Evolutionary conservation across 2,113 vertebrate genomes (phyloP), one percentile per base, ranked within the genome.

Genomic region (Macrotus californicus): DNA sequence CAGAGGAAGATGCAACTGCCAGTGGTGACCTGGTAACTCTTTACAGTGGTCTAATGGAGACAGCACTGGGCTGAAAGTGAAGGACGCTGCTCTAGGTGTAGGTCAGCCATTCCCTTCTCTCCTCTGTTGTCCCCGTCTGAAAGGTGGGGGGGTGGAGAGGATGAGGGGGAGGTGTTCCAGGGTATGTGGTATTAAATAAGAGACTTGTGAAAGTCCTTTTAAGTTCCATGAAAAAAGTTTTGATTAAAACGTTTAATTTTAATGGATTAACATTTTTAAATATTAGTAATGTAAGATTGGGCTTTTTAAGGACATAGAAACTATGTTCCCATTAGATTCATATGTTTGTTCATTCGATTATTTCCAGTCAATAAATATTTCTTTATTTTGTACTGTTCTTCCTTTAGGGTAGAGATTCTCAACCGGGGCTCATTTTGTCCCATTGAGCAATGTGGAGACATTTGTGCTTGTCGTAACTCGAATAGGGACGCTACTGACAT

Each of bases 21-120:
- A 73, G 94, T 96, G 96, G 52, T 80, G 95, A 95, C 92, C 88
- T 90, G 93, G 95, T 96, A 81, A 92, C 89, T 95, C 82, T 97
- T 95, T 96, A 94, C 87, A 89, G 69, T 96, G 87, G 89, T 96
- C 93, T 97, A 86, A 97, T 89, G 89, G 96, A 96, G 82, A 96
- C 93, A 93, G 86, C 89, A 52, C 94, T 97, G 94, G 92, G 95
- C 92, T 96, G 93, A 96, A 85, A 97, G 94, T 96, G 92, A 96
- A 97, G 92, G 89, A 96, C 87, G 75, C 96, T 96, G 41, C 89
- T 95, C 52, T 97, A 96, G 96, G 89, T 97, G 97, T 97, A 95
- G 96, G 92, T 97, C 80, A 92, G 12, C 69, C 15, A 54, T 93
- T 95, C 89, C 93, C 94, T 94, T 93, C 41, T 90, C 76, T 93